These are phyloP conservation scores for Macaria notata DNA, from an alignment of 2,888 invertebrate species.

Conservation along the genomic window DNA sequence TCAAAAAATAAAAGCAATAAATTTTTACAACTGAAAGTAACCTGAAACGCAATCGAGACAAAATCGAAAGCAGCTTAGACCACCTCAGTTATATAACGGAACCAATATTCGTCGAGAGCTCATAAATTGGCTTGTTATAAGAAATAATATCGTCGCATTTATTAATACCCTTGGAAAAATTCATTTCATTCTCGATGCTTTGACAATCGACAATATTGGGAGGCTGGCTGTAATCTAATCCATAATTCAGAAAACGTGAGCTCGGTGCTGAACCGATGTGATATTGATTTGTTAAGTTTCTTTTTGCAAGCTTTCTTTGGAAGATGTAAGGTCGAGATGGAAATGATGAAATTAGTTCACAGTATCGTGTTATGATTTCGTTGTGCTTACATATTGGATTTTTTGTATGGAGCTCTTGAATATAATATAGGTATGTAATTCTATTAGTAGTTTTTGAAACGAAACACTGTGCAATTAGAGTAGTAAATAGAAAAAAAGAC, in stretches of 20 bases:
- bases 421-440: too few relatives aligned
- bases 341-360: background rate
- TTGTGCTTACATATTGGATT: too few relatives aligned
- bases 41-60: conserved; percentile 8
- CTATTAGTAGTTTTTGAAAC: too few relatives aligned
- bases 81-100: conserved; percentile 6
- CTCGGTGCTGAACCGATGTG: conserved; percentile 18
- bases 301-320: conserved; percentile 1
- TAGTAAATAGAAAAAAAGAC: too few relatives aligned
- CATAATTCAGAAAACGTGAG: conserved; percentile 35
- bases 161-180: conserved; percentile 30
- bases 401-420: too few relatives aligned
- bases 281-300: conserved; percentile 26
- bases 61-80: conserved; percentile 18
- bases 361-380: too few relatives aligned
- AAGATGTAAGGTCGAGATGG: background rate
- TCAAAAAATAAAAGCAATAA: too few relatives aligned
- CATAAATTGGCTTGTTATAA: conserved; percentile 31
- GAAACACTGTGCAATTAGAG: too few relatives aligned
- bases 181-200: conserved; percentile 34
- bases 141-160: conserved; percentile 31
- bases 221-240: conserved; percentile 36
- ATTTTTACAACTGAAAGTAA: background rate
- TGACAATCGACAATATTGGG: conserved; percentile 35
- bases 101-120: conserved; percentile 27